Evolutionary conservation across 1,140 invertebrate genomes (phyloP).

Genomic region (Pogonus chalceus): DNA sequence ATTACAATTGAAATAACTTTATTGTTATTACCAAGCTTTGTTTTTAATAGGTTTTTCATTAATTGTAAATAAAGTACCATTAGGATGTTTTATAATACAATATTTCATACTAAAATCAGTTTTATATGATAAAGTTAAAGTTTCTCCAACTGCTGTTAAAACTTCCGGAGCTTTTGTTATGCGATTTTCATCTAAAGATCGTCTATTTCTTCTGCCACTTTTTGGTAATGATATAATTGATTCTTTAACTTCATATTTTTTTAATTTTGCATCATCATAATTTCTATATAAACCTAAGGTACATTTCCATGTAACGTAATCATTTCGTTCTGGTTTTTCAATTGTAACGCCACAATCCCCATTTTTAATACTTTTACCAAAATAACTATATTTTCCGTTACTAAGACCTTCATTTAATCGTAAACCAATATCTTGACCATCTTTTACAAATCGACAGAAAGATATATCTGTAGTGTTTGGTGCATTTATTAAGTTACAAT

Average conservation of each 20-base stretch:
- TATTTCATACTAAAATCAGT: background rate
- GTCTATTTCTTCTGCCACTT: background rate
- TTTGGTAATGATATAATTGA: background rate
- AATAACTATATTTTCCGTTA: conserved; percentile 16
- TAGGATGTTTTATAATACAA: background rate
- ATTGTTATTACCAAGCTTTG: background rate
- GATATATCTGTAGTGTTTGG: background rate
- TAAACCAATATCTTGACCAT: conserved; percentile 3
- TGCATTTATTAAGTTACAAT: background rate
- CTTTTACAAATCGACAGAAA: background rate
- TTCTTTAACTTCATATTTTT: background rate
- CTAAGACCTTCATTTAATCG: conserved; percentile 12
- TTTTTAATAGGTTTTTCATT: background rate
- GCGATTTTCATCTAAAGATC: background rate
- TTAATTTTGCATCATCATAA: no score
- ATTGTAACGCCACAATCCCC: conserved; percentile 12
- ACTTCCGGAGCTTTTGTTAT: background rate
- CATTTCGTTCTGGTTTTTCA: conserved; percentile 5
- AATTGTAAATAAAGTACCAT: background rate
- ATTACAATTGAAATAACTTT: no score
- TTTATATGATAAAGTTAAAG: background rate
- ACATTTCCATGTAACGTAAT: conserved; percentile 8
- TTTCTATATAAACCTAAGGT: conserved; percentile 1
- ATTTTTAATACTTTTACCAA: conserved; percentile 8
- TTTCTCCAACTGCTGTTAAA: background rate